Conservation (phyloP, 2,113 vertebrate species). For the Miniopterus natalensis region DNA sequence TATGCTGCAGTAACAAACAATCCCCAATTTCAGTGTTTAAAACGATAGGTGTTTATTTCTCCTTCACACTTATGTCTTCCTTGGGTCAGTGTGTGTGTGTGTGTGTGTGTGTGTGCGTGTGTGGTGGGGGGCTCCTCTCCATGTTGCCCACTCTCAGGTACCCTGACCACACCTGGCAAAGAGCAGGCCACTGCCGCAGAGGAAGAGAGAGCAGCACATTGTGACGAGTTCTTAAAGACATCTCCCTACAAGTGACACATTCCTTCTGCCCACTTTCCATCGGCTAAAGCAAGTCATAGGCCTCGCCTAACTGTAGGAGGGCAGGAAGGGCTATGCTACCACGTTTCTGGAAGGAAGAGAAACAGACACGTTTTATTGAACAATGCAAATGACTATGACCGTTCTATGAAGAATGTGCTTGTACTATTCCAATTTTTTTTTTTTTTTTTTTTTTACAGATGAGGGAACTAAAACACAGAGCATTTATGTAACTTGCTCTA, state of each 20-base stretch:
- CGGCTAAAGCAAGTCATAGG: background rate
- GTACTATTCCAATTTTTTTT: background rate
- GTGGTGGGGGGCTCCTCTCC: background rate
- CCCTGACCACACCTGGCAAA: background rate
- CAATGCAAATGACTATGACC: background rate
- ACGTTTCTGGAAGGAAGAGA: background rate
- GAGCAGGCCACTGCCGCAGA: background rate
- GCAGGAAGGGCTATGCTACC: background rate
- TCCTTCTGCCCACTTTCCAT: background rate
- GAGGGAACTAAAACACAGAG: background rate
- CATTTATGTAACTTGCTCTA: background rate
- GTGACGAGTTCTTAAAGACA: background rate
- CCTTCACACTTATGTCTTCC: background rate
- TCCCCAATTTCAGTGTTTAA: background rate
- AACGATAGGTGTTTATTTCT: background rate
- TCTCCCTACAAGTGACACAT: background rate
- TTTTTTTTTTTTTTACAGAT: background rate
- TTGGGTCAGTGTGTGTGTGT: background rate
- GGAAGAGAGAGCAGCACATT: background rate
- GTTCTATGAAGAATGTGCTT: background rate
- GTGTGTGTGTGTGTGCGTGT: background rate
- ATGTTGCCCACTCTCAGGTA: background rate
- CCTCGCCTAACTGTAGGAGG: background rate
- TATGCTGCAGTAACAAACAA: background rate
- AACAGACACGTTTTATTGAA: background rate